A percentile compares a stretch with the other conserved stretches of the same genome.
Evolutionary conservation across 2,113 vertebrate genomes (phyloP).

Genomic region (Numida meleagris): DNA sequence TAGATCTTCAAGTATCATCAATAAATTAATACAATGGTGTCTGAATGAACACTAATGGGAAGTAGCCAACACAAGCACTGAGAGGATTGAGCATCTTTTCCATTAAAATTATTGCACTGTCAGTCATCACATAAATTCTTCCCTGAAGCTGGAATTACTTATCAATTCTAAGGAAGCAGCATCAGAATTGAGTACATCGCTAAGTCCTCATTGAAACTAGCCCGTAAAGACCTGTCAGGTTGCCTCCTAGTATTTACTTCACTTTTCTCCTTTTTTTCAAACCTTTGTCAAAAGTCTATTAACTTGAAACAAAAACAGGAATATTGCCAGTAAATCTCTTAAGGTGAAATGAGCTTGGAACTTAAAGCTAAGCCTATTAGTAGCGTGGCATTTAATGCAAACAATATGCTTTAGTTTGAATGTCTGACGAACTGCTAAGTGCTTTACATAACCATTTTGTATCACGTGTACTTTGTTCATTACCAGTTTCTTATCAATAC

Average conservation of each 20-base stretch:
- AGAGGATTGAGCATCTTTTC: background rate
- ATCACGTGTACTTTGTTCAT: conserved; percentile 12
- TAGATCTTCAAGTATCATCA: background rate
- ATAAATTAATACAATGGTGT: background rate
- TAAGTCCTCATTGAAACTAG: background rate
- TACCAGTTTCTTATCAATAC: background rate
- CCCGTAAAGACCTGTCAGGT: background rate
- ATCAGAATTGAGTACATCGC: background rate
- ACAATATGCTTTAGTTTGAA: background rate
- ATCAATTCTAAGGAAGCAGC: background rate
- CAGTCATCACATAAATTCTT: background rate
- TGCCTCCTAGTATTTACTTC: background rate
- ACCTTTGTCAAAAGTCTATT: background rate
- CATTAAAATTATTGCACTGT: conserved; percentile 1
- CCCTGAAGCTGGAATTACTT: background rate
- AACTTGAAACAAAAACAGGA: conserved; percentile 17
- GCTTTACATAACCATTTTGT: conserved; percentile 6
- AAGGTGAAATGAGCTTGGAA: conserved; percentile 5
- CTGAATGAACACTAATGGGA: background rate
- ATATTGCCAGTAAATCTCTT: conserved; percentile 37
- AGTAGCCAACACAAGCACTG: background rate
- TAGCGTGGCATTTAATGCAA: background rate
- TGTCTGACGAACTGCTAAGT: background rate
- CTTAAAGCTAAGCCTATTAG: background rate
- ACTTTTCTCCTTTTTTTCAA: background rate